Evolutionary conservation across 2,888 invertebrate genomes (phyloP), one percentile per base, ranked within the genome.

Genomic region (Dinocampus coccinellae): DNA sequence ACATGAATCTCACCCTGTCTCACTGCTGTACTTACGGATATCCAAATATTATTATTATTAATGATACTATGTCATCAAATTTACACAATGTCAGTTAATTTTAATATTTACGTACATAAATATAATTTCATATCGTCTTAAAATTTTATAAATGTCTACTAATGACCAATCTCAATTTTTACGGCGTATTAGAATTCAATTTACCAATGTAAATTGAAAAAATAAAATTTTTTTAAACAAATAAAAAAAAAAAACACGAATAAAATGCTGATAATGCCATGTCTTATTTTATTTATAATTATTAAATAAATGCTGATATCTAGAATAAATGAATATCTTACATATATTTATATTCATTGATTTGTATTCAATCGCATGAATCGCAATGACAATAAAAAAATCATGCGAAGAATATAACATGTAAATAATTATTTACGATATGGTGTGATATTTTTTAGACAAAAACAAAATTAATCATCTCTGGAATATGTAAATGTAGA

Each of bases 281-380:
- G 34, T 20, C 11, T 68, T 34, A 34, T 67, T 58, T 39, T 39
- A 39, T 29, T 33, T 42, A 1, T 7, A 6, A 4, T 58, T 20
- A 47, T 42, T 16, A 57, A 60, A 52, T 68, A 61, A 68, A 61
- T 68, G 68, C 68, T 36, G 61, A 61, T 53, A 20, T 26, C 58
- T 22, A n/a, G 3, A 3, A 34, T 33, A 58, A 58, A 29, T 1
- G 13, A 20, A 29, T 58, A 26, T 29, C 26, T 57, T 7, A 52
- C 52, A 55, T 24, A 24, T 55, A 16, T 20, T 34, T n/a, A 1
- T 20, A 6, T 29, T 34, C 29, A 57, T n/a, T 57, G 3, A 57
- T 57, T n/a, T 16, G 16, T 34, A 33, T 20, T 58, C 4, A 3
- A 34, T 58, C 34, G 34, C 58, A 58, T 10, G 0, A 33, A 34